A percentile compares a stretch with the other conserved stretches of the same genome.
These are phyloP conservation scores for Sarcophaga peregrina DNA, from an alignment of 1,140 invertebrate genomes.

Conservation along the genomic window DNA sequence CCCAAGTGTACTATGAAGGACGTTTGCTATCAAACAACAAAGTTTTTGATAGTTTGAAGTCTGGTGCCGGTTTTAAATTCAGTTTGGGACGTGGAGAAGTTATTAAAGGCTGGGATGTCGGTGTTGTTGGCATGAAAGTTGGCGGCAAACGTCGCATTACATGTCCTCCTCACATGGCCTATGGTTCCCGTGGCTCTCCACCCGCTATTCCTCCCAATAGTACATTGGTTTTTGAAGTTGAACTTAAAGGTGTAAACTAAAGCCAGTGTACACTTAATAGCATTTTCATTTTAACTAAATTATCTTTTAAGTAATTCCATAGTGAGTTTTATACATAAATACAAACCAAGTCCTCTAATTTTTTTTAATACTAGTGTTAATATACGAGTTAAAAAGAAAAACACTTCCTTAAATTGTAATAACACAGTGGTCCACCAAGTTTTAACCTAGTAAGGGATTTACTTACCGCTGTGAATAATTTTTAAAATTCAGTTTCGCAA, in stretches of 20 bases:
- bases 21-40: conserved; percentile 83
- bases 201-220: conserved; percentile 87
- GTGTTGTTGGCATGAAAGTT: conserved; percentile 89
- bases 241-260: conserved; percentile 85
- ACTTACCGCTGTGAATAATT: background rate
- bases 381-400: too few relatives aligned
- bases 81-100: conserved; percentile 85
- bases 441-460: too few relatives aligned
- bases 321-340: background rate
- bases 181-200: conserved; percentile 82
- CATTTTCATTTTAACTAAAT: background rate
- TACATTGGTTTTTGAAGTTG: conserved; percentile 87
- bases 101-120: conserved; percentile 92
- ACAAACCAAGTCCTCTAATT: background rate
- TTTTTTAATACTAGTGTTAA: background rate
- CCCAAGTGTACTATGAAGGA: conserved; percentile 83
- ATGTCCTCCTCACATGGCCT: conserved; percentile 87
- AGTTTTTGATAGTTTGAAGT: conserved; percentile 78
- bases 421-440: too few relatives aligned
- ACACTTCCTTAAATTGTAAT: too few relatives aligned
- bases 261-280: background rate
- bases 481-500: background rate
- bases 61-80: conserved; percentile 88
- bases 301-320: conserved; percentile 28
- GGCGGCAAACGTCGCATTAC: conserved; percentile 89